Evolutionary conservation across 2,888 invertebrate genomes (phyloP).

Genomic region (Scaptomyza caliginosa): DNA sequence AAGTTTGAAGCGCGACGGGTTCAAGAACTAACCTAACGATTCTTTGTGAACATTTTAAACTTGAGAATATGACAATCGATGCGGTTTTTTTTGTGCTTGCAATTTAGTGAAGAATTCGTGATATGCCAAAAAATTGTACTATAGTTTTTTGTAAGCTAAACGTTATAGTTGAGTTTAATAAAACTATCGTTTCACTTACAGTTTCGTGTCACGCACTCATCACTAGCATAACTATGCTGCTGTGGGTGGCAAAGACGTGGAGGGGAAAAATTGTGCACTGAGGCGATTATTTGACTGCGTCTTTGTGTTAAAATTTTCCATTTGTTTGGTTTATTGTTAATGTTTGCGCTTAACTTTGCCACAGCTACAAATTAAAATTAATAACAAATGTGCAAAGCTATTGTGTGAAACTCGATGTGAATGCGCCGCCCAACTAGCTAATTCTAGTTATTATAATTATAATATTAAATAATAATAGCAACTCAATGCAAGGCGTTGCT

Average conservation of each 20-base stretch:
- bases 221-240: neutral
- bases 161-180: too few relatives aligned
- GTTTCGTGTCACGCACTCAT: slow-evolving; percentile 38
- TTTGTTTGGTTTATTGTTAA: slow-evolving; percentile 47
- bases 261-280: slow-evolving; percentile 10
- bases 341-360: slow-evolving; percentile 45
- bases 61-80: slow-evolving; percentile 17
- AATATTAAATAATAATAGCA: slow-evolving; percentile 17
- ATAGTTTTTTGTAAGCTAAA: too few relatives aligned
- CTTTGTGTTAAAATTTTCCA: slow-evolving; percentile 34
- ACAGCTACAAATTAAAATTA: slow-evolving; percentile 44
- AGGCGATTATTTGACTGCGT: slow-evolving; percentile 22
- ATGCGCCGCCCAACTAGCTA: slow-evolving; percentile 22
- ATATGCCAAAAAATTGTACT: too few relatives aligned
- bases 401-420: slow-evolving; percentile 41
- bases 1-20: slow-evolving; percentile 50
- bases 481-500: slow-evolving; percentile 31
- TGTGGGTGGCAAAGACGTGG: neutral
- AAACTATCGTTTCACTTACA: neutral
- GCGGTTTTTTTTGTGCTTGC: slow-evolving; percentile 1
- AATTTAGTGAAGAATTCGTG: neutral
- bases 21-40: slow-evolving; percentile 66
- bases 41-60: slow-evolving; percentile 35
- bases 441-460: slow-evolving; percentile 27
- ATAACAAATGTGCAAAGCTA: slow-evolving; percentile 39